phyloP scores from a whole-genome alignment of 2,113 vertebrate genomes.

The Macquaria australasica region DNA sequence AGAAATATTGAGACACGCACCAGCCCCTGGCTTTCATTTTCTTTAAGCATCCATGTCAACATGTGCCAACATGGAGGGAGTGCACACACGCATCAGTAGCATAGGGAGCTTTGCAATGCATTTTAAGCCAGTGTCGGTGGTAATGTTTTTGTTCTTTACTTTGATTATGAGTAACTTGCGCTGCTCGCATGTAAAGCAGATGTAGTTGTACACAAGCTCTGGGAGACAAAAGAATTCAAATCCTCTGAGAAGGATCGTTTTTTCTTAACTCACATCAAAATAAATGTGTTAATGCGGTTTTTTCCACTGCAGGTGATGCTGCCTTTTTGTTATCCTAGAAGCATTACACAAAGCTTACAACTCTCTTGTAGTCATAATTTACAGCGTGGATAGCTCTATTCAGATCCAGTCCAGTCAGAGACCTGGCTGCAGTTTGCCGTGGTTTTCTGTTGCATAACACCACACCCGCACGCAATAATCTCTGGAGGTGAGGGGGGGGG shows the following conservation, averaged over 20 bases:
- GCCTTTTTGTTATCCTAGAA: background rate
- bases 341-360: constrained; percentile 8
- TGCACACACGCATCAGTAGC: background rate
- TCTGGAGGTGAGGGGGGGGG: background rate
- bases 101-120: constrained; percentile 30
- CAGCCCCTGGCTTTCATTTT: constrained; percentile 34
- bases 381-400: background rate
- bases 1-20: constrained; percentile 58
- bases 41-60: constrained; percentile 20
- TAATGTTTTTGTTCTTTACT: constrained; percentile 41
- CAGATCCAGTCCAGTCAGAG: background rate
- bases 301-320: background rate
- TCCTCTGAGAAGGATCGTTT: constrained; percentile 14
- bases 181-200: background rate
- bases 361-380: background rate
- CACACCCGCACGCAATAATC: background rate
- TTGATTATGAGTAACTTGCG: constrained; percentile 11
- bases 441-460: background rate
- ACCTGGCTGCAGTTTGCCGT: background rate
- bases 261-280: constrained; percentile 28
- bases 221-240: constrained; percentile 33
- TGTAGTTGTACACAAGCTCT: constrained; percentile 7
- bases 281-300: constrained; percentile 14
- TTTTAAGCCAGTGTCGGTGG: constrained; percentile 31
- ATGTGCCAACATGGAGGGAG: constrained; percentile 25